Conservation (phyloP, 1,140 invertebrate species). For the Drosophila tani region DNA sequence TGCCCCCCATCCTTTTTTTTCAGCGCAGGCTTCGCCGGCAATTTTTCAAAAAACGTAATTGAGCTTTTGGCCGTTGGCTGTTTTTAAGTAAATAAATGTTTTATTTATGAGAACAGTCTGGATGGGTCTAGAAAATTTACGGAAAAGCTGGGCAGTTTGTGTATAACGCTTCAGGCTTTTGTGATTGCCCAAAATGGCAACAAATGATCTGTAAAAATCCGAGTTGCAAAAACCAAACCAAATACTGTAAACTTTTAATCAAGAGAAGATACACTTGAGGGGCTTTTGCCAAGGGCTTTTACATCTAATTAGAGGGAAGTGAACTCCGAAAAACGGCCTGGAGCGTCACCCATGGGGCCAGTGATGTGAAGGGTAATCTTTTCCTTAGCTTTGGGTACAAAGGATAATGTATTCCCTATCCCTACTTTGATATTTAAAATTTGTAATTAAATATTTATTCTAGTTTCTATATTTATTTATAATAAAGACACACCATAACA, state of each 20-base stretch:
- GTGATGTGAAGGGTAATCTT: background rate
- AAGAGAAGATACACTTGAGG: conserved; percentile 54
- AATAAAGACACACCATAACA: too few species aligned
- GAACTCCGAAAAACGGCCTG: background rate
- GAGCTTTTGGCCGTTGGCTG: conserved; percentile 66
- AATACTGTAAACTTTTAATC: conserved; percentile 72
- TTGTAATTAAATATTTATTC: too few species aligned
- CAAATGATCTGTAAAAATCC: conserved; percentile 75
- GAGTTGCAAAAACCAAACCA: conserved; percentile 36
- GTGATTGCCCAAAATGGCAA: conserved; percentile 59
- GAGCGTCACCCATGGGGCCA: background rate
- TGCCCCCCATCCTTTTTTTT: background rate
- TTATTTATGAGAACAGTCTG: conserved; percentile 67
- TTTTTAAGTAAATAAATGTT: conserved; percentile 78
- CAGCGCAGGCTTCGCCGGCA: conserved; percentile 26
- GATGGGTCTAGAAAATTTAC: background rate
- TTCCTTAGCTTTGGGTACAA: background rate
- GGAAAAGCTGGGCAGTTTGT: background rate
- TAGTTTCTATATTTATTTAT: too few species aligned
- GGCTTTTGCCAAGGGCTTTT: conserved; percentile 54
- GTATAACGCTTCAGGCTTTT: conserved; percentile 10
- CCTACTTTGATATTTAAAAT: too few species aligned
- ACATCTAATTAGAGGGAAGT: conserved; percentile 67
- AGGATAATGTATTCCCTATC: background rate
- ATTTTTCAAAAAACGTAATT: conserved; percentile 77